phyloP scores from a whole-genome alignment of 2,797 vertebrate genomes.

The Natrix natrix region DNA sequence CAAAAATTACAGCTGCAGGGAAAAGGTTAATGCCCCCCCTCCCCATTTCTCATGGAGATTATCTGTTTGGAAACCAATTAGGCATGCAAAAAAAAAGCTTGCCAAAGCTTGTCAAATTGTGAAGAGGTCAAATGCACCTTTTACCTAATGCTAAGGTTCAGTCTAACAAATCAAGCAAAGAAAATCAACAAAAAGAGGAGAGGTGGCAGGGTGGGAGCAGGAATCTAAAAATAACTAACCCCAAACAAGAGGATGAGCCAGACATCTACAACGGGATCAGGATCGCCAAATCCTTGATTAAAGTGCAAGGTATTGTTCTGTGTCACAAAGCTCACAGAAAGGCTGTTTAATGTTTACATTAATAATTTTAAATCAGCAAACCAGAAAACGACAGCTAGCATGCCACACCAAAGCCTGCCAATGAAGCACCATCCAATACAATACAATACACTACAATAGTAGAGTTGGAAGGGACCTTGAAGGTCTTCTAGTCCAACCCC shows the following conservation, averaged over 20 bases:
- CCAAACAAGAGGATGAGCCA: not conserved
- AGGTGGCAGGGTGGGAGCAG: not conserved
- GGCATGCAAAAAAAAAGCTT: not conserved
- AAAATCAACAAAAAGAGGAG: not conserved
- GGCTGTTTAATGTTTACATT: not conserved
- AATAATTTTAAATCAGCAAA: not conserved
- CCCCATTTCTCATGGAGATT: not conserved
- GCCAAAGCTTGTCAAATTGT: not conserved
- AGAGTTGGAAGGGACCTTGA: too few species aligned
- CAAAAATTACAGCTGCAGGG: not conserved
- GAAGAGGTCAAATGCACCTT: not conserved
- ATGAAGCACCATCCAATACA: not conserved
- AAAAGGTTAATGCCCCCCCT: too few species aligned
- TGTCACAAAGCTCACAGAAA: not conserved
- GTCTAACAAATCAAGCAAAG: not conserved
- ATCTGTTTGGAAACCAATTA: not conserved
- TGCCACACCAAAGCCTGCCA: not conserved
- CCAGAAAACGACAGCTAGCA: not conserved
- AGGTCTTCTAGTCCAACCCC: too few species aligned
- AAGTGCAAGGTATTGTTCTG: not conserved
- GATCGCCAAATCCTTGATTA: not conserved
- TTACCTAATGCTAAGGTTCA: not conserved
- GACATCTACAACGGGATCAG: not conserved
- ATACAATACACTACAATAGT: too few species aligned
- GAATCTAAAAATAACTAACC: not conserved